Evolutionary conservation across 92 coral and sea anemone species (phyloP), one percentile per base, ranked within the genome.

Genomic region (Palythoa grandis): DNA sequence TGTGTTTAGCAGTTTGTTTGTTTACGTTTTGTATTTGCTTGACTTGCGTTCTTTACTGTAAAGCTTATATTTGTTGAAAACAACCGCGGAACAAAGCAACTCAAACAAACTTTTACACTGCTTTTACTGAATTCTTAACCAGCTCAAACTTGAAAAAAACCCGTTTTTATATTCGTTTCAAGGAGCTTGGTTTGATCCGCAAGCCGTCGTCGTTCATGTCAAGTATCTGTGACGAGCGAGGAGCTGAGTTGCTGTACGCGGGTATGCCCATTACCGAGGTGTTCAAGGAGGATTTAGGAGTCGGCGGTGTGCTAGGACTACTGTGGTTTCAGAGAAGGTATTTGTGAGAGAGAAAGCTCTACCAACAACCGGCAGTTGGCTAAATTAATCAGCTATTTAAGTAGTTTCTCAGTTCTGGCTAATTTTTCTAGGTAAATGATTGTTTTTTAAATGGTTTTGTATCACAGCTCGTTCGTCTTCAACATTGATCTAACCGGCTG

Each of bases 131-230:
- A 0, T 29, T 29, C 35, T 29, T 29, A 29, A 29, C 35, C 35
- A 29, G 35, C 50, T 43, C 9, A 43, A 8, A 43, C 6, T 43
- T 43, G 50, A 43, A 43, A 43, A 43, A 43, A 43, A 43, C 6
- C 1, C 35, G 35, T 29, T 29, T 60, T 17, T 60, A 16, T 60
- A 19, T 63, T 63, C 22, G 25, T n/a, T 63, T 63, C 69, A 19
- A 97, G 99, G 99, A 97, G 79, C 93, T 97, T 35, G 99, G 99
- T 38, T 86, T 97, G 85, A 97, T 97, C 77, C 98, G 99, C 57
- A 97, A 97, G 57, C 99, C 99, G 14, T 95, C 99, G 14, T 97
- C 99, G 9, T 97, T 97, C 86, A 97, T 97, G 99, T 97, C 99
- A 9, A 97, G 99, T 87, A 97, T 97, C 86, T 97, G 99, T 76